Evolutionary conservation across 2,113 vertebrate genomes (phyloP).

Genomic region (Centropus bengalensis): DNA sequence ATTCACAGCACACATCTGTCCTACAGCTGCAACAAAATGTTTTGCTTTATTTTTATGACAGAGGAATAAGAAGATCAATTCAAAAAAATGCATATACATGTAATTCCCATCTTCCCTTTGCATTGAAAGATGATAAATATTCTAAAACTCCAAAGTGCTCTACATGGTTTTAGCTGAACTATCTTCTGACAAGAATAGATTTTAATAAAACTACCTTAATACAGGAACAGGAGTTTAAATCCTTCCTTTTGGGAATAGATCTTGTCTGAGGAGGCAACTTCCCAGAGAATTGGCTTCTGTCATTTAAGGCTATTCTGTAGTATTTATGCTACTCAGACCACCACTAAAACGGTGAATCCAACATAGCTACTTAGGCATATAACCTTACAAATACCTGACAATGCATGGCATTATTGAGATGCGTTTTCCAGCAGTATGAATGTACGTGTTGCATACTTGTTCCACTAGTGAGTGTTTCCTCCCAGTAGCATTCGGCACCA

Average conservation of each 20-base stretch:
- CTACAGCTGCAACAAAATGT: not conserved
- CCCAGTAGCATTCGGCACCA: not conserved
- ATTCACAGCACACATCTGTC: conserved; percentile 22
- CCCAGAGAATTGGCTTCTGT: not conserved
- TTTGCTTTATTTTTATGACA: not conserved
- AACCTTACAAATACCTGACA: not conserved
- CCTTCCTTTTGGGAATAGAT: not conserved
- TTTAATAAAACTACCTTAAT: not conserved
- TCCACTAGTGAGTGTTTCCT: not conserved
- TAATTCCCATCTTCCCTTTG: not conserved
- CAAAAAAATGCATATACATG: not conserved
- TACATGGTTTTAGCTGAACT: not conserved
- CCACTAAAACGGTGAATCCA: not conserved
- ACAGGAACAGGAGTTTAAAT: not conserved
- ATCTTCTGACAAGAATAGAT: not conserved
- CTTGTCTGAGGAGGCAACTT: not conserved
- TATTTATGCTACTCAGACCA: not conserved
- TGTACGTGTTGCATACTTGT: not conserved
- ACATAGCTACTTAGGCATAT: not conserved
- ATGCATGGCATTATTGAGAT: not conserved
- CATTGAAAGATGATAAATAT: not conserved
- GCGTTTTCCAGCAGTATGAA: not conserved
- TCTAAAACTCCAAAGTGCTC: not conserved
- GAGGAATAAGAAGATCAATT: not conserved
- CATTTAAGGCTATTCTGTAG: not conserved